Evolutionary conservation across 1,140 invertebrate species (phyloP), one percentile per base, ranked within the genome.

Genomic region (Bombus ignitus): DNA sequence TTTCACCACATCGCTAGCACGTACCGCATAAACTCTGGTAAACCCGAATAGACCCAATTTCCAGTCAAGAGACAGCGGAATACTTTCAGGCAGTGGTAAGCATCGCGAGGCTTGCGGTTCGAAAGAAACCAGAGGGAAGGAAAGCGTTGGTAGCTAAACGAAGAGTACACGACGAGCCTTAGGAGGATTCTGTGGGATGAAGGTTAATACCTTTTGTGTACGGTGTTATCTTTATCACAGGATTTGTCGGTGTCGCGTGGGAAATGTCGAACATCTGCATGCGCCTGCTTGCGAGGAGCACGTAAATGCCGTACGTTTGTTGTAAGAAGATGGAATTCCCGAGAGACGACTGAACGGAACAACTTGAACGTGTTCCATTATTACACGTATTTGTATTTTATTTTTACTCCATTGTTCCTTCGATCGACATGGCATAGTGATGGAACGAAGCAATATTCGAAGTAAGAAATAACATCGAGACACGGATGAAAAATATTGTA

Each of bases 221-320:
- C 37, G 57, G 62, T 89, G 87, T 72, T 89, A 81, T 87, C 65
- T 80, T 87, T 81, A 83, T 83, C 87, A 35, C 53, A 12, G 87
- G 83, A 89, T 89, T 89, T 89, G 32, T 65, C 75, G 62, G 72
- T 47, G 79, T 68, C 65, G 73, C 79, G 73, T 42, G 86, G 53
- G 32, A 68, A 22, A 73, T 65, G 66, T 66, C 83, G 76, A 25
- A 57, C 39, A 85, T 53, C 44, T 53, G 72, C 80, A 37, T 68
- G 28, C 32, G 74, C 57, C 57, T 28, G 57, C 25, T 28, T 18
- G 32, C 18, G 47, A 22, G 22, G 0, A 53, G 47, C 47, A 22
- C 47, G 47, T 53, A 53, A 53, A 53, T 53, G 47, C 18, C 47
- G 18, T 53, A 53, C 47, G 47, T 53, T 53, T 53, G 18, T 22